Conservation (phyloP, 2,888 invertebrate species). For the Drosophila putrida region DNA sequence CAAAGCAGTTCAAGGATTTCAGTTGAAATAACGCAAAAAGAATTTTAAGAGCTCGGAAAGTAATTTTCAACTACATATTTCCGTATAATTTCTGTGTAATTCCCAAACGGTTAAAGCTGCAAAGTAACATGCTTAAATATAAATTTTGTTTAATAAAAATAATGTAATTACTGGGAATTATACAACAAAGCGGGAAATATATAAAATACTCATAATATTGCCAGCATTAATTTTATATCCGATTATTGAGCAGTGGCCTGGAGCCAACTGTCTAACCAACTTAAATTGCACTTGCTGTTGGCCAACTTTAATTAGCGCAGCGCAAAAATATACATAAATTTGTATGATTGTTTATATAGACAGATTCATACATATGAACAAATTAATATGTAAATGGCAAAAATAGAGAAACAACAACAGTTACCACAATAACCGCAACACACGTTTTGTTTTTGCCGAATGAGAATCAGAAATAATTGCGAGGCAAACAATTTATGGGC, state of each 20-base stretch:
- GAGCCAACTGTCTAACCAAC: constrained; percentile 18
- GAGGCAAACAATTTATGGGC: constrained; percentile 46
- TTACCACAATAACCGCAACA: constrained; percentile 59
- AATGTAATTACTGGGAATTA: constrained; percentile 1
- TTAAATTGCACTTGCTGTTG: constrained; percentile 42
- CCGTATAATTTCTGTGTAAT: too few species aligned
- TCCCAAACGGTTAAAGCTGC: background rate
- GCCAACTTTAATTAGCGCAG: constrained; percentile 45
- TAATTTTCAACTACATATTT: too few species aligned
- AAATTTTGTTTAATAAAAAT: background rate
- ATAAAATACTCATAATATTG: background rate
- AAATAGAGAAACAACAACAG: constrained; percentile 34
- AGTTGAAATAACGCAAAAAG: background rate
- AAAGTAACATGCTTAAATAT: background rate
- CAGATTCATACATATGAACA: background rate
- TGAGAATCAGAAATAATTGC: constrained; percentile 57
- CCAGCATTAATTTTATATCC: constrained; percentile 4
- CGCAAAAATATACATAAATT: constrained; percentile 12
- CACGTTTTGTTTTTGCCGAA: constrained; percentile 31
- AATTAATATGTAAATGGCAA: constrained; percentile 33
- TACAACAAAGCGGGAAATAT: constrained; percentile 1
- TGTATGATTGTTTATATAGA: constrained; percentile 6
- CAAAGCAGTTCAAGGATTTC: constrained; percentile 1
- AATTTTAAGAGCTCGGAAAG: background rate
- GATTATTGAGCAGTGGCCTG: constrained; percentile 13